Conservation (phyloP, 1,140 invertebrate genomes). For the Euschistus heros region DNA sequence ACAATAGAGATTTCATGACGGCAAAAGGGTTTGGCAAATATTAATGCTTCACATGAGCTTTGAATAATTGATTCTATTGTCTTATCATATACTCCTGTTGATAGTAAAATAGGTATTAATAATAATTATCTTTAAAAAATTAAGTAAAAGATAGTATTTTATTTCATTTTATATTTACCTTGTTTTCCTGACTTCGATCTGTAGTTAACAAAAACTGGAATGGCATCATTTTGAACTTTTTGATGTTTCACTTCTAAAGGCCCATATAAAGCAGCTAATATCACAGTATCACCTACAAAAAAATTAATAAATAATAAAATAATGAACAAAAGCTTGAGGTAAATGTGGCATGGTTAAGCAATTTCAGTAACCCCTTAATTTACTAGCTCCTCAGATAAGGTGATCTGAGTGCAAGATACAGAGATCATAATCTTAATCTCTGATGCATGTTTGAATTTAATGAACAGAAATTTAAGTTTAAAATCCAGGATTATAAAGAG, state of each 20-base stretch:
- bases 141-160: too few relatives aligned
- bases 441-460: too few relatives aligned
- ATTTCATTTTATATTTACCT: conserved; percentile 36
- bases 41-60: conserved; percentile 60
- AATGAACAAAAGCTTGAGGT: too few relatives aligned
- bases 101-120: conserved; percentile 10
- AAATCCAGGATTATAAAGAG: too few relatives aligned
- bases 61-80: conserved; percentile 61
- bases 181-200: conserved; percentile 62
- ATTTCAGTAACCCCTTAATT: too few relatives aligned
- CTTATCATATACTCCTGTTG: conserved; percentile 53
- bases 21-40: conserved; percentile 61
- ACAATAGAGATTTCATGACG: conserved; percentile 63
- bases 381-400: too few relatives aligned
- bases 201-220: conserved; percentile 65
- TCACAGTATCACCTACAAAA: conserved; percentile 60
- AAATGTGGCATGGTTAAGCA: too few relatives aligned
- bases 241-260: conserved; percentile 66
- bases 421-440: too few relatives aligned
- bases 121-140: too few relatives aligned
- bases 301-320: background rate
- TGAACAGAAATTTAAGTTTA: too few relatives aligned
- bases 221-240: conserved; percentile 67
- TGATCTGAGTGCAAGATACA: too few relatives aligned
- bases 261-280: conserved; percentile 68